Evolutionary conservation across 2,797 vertebrate genomes (phyloP), one percentile per base, ranked within the genome.

Genomic region (Acrossocheilus fasciatus): DNA sequence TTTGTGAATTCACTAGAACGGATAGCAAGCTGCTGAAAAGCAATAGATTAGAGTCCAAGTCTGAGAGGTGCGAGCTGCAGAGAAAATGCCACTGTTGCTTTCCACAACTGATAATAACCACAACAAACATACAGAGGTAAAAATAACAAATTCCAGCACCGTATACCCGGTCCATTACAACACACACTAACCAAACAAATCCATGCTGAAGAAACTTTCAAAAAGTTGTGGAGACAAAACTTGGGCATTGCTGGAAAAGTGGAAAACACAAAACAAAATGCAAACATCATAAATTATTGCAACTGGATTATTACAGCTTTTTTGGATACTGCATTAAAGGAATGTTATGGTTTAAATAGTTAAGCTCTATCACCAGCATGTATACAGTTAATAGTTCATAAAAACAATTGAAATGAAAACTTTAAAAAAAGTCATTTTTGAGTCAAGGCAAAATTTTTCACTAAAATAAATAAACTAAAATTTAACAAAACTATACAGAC

Each of bases 121-220:
- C 18, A 39, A 66, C 26, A 66, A 66, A 66, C n/a, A 66, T 45
- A 68, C 17, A 68, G 45, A 34, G 23, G 79, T 69, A 50, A 69
- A 81, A 69, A 69, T 39, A 81, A 81, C 59, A 66, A 47, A 66
- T 81, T 30, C 18, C 62, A 36, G 26, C 45, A 34, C 26, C 0
- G 5, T 20, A 64, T 30, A 11, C 14, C 14, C 0, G 17, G 59
- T 66, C 30, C 17, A 68, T 81, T 69, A 52, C 45, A 23, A 15
- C 64, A 81, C 26, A 81, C 64, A 52, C 41, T 52, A 52, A 81
- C 45, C 45, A 69, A 81, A 52, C 17, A 81, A 81, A 81, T 12
- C 30, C 30, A 81, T 39, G 20, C 54, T 43, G 12, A 78, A 78
- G 54, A 62, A 62, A 43, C 23, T 81, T 66, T 68, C 11, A 34